Evolutionary conservation across 2,888 invertebrate species (phyloP).

Genomic region (Psylliodes chrysocephalus): DNA sequence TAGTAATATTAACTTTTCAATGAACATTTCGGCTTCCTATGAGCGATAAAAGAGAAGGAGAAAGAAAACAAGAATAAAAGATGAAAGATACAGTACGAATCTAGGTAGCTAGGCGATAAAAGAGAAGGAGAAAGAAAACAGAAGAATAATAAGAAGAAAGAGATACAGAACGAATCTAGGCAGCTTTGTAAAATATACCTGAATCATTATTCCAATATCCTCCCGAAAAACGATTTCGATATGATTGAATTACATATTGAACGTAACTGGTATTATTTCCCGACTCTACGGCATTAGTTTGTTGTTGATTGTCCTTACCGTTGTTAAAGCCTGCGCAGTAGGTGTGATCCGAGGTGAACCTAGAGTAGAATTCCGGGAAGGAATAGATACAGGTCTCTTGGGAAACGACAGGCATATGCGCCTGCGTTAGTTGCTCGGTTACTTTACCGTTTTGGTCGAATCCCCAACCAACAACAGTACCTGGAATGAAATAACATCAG

Average conservation of each 20-base stretch:
- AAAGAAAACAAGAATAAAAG: too few relatives aligned
- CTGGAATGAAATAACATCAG: conserved; percentile 48
- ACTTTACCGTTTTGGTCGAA: conserved; percentile 70
- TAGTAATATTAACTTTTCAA: too few relatives aligned
- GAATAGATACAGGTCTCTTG: conserved; percentile 71
- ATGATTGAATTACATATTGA: background rate
- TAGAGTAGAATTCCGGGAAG: conserved; percentile 70
- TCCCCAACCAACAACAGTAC: conserved; percentile 64
- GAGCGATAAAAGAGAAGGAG: too few relatives aligned
- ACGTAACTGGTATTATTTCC: background rate
- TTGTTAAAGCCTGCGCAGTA: conserved; percentile 66
- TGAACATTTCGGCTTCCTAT: too few relatives aligned
- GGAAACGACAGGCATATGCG: conserved; percentile 71
- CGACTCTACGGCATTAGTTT: background rate
- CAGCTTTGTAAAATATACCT: background rate
- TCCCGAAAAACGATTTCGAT: background rate
- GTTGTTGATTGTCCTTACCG: conserved; percentile 52
- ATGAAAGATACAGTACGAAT: too few relatives aligned
- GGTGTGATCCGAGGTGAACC: conserved; percentile 69
- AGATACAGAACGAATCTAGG: background rate
- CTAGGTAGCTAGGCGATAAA: too few relatives aligned
- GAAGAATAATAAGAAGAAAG: background rate
- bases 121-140: too few relatives aligned
- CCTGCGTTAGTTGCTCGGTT: conserved; percentile 69
- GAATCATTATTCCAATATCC: background rate